A percentile compares a stretch with the other conserved stretches of the same genome.
Evolutionary conservation across 2,797 vertebrate genomes (phyloP).

Genomic region (Carcharodon carcharias): DNA sequence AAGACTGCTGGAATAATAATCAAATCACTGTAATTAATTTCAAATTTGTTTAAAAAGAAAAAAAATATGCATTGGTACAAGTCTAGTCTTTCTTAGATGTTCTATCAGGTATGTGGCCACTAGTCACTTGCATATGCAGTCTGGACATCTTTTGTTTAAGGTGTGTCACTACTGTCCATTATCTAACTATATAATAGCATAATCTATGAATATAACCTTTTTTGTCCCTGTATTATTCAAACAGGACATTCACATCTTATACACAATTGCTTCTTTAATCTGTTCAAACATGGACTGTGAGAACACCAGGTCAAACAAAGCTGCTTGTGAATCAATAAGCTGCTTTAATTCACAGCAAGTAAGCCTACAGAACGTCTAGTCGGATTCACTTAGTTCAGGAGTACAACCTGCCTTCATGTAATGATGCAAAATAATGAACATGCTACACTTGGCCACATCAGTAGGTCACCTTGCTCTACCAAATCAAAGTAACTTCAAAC

Average conservation of each 20-base stretch:
- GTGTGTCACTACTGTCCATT: neutral
- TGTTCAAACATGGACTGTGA: neutral
- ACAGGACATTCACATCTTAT: neutral
- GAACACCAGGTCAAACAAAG: neutral
- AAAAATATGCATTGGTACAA: neutral
- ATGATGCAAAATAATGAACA: neutral
- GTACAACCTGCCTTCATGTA: neutral
- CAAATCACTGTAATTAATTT: neutral
- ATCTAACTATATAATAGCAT: neutral
- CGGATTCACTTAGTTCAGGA: neutral
- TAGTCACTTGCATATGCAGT: neutral
- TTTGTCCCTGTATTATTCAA: neutral
- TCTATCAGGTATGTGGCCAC: neutral
- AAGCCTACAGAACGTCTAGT: neutral
- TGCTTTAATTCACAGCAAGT: neutral
- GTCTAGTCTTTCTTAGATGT: neutral
- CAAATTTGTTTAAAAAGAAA: neutral
- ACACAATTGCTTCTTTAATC: neutral
- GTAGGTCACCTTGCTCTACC: neutral
- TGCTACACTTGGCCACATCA: neutral
- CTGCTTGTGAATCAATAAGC: neutral
- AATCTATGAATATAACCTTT: neutral
- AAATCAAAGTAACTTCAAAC: neutral
- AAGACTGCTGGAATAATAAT: neutral
- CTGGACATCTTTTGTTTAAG: neutral